These are phyloP conservation scores for Epinotia ramella DNA, from an alignment of 2,888 invertebrate genomes.

Conservation along the genomic window DNA sequence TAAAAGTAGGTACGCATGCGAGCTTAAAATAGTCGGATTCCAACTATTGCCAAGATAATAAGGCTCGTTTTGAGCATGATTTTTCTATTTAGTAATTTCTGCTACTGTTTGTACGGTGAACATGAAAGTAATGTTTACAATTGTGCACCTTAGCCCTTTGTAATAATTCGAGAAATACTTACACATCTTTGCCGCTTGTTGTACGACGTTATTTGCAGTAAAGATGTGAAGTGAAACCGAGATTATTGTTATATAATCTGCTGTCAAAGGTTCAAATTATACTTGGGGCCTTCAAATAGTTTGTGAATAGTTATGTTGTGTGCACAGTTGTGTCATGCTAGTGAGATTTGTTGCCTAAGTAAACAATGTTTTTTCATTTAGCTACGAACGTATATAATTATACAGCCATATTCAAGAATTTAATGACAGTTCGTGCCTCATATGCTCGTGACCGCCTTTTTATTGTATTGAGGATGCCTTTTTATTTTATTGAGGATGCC, in stretches of 20 bases:
- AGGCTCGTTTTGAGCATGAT: neutral
- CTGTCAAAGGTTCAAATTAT: neutral
- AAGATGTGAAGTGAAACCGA: constrained; percentile 14
- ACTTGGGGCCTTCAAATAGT: too few relatives aligned
- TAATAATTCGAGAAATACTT: neutral
- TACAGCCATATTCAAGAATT: too few relatives aligned
- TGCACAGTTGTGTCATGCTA: neutral
- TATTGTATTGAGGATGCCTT: too few relatives aligned
- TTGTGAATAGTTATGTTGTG: too few relatives aligned
- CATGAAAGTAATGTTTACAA: neutral
- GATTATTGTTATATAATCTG: neutral
- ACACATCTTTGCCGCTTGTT: neutral
- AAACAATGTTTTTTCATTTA: too few relatives aligned
- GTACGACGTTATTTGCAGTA: neutral
- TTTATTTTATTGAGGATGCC: too few relatives aligned
- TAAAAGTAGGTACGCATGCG: neutral
- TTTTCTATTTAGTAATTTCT: too few relatives aligned
- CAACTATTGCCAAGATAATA: neutral
- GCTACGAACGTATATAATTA: too few relatives aligned
- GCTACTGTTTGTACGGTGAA: neutral
- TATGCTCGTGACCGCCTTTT: too few relatives aligned
- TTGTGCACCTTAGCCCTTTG: neutral
- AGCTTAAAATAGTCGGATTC: neutral
- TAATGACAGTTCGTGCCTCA: too few relatives aligned
- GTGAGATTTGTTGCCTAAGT: neutral